Evolutionary conservation across 2,797 vertebrate species (phyloP).

Genomic region (Vespertilio murinus): DNA sequence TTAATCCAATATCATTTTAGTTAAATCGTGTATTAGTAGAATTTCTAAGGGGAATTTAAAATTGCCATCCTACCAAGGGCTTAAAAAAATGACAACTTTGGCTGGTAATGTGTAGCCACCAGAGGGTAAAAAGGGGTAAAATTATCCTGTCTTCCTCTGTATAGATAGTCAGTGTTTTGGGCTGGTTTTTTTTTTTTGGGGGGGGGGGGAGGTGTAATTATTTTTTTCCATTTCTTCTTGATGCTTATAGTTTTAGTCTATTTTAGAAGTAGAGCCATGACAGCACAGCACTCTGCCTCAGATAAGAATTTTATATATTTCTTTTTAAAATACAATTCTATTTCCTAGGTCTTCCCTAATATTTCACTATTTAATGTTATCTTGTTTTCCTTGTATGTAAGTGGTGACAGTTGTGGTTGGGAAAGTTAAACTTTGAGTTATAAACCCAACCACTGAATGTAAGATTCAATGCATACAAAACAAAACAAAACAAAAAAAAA

Average conservation of each 20-base stretch:
- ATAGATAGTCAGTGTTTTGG: not conserved
- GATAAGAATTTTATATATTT: not conserved
- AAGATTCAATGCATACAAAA: not conserved
- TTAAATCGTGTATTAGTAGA: not conserved
- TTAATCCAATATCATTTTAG: not conserved
- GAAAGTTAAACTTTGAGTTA: not conserved
- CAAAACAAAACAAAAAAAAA: too few relatives aligned
- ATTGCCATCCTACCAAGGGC: not conserved
- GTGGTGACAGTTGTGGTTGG: not conserved
- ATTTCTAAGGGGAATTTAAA: slow-evolving; percentile 30
- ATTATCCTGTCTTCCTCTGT: slow-evolving; percentile 40
- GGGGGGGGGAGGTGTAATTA: too few relatives aligned
- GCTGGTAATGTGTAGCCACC: slow-evolving; percentile 22
- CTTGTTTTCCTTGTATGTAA: slow-evolving; percentile 44
- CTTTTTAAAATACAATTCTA: not conserved
- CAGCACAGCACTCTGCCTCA: not conserved
- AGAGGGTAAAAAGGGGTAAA: slow-evolving; percentile 59
- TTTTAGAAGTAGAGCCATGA: slow-evolving; percentile 27
- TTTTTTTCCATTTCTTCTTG: not conserved
- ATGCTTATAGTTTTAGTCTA: slow-evolving; percentile 29
- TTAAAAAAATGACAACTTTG: slow-evolving; percentile 40
- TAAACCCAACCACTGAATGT: slow-evolving; percentile 6
- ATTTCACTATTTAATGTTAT: slow-evolving; percentile 34
- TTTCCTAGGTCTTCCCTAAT: not conserved
- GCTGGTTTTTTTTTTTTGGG: not conserved